Base-by-base conservation (phyloP, 1,140 invertebrate species). In the Hesperophylax magnus region DNA sequence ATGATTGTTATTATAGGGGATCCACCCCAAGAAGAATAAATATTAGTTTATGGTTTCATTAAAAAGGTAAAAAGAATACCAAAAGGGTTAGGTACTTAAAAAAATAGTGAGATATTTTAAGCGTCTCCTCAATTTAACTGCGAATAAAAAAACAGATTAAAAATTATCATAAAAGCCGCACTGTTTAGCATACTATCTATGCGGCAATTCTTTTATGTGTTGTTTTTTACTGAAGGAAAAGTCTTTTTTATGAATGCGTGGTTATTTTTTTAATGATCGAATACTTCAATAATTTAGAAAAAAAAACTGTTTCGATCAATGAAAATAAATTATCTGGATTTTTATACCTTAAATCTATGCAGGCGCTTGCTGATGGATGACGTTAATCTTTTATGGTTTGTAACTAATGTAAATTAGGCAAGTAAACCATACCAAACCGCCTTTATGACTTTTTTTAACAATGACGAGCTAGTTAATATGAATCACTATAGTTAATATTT, bases 21-120 rank as follows among this genome's bases (percentile, higher is more conserved):
- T 20, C 18, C 60, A 39, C 82, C 69, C 71, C 14, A 47, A 80
- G 79, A 63, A 71, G 77, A 79, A 84, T 81, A 84, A 84, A 84
- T 84, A 81, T 84, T 81, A 69, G 77, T 81, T 84, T 84, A 84
- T 79, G 80, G 80, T 79, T 79, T 84, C 80, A 74, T 84, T 81
- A 56, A 71, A 81, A 79, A 79, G 77, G 71, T 84, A 63, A 77
- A 77, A 79, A 63, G 79, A 58, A 75, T 67, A 79, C 79, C 74
- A 74, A 77, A 84, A 74, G 77, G 67, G 18, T 80, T 27, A 34
- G 20, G 20, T 17, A 17, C 20, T 77, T 77, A 78, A 83, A 80
- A 83, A 81, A 83, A 75, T 60, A 74, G 63, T 76, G 56, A 76
- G 22, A 39, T 58, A 65, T 52, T 24, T 18, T 53, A 61, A 71